phyloP scores from a whole-genome alignment of 2,888 invertebrate species.

The Papilio demoleus region DNA sequence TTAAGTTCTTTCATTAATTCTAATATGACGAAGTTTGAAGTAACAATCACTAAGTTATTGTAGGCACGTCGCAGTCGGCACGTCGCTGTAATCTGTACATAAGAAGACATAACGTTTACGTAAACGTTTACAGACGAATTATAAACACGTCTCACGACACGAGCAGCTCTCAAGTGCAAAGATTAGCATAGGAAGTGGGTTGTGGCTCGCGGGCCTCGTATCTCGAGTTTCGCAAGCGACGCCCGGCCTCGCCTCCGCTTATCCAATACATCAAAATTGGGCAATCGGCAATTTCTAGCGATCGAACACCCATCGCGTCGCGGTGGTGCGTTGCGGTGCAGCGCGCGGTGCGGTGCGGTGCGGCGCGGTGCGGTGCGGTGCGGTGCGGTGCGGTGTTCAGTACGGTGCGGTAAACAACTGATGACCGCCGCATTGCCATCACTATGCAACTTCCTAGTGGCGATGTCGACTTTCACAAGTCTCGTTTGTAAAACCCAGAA shows the following conservation, averaged over 20 bases:
- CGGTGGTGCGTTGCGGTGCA: too few species aligned
- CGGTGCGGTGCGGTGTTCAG: too few species aligned
- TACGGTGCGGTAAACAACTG: slow-evolving; percentile 35
- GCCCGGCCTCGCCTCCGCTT: slow-evolving; percentile 47
- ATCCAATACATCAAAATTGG: slow-evolving; percentile 47
- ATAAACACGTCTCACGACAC: slow-evolving; percentile 20
- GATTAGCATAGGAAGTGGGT: slow-evolving; percentile 47
- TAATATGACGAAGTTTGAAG: too few species aligned
- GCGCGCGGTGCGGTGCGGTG: slow-evolving; percentile 1
- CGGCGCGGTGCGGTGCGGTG: slow-evolving; percentile 4
- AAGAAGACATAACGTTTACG: slow-evolving; percentile 26
- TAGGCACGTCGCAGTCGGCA: neutral
- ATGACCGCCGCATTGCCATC: slow-evolving; percentile 42
- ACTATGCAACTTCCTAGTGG: slow-evolving; percentile 28
- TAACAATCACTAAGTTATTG: neutral
- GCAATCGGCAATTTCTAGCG: slow-evolving; percentile 44
- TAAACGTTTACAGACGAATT: slow-evolving; percentile 27
- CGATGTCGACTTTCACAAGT: slow-evolving; percentile 53
- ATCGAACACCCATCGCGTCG: slow-evolving; percentile 21
- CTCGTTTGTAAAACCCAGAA: slow-evolving; percentile 56
- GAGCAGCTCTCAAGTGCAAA: slow-evolving; percentile 14
- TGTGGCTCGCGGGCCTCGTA: slow-evolving; percentile 49
- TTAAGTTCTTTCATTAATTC: too few species aligned
- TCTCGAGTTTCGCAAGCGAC: slow-evolving; percentile 46
- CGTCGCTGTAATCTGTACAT: neutral